Evolutionary conservation across 2,888 invertebrate genomes (phyloP).

Genomic region (Cancer borealis): DNA sequence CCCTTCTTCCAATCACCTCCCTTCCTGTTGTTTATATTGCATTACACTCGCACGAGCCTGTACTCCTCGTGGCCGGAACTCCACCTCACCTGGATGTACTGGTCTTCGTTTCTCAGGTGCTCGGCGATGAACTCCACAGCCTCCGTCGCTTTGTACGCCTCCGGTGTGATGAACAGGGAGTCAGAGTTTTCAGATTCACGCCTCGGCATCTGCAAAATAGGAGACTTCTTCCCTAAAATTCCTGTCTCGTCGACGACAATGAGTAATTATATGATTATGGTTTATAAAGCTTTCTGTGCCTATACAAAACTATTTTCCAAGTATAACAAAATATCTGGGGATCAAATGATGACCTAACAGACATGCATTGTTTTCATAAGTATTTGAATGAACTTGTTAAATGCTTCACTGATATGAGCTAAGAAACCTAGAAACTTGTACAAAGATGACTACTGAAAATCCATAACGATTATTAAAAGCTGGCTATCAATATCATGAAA

Average conservation of each 20-base stretch:
- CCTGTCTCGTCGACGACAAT: neutral
- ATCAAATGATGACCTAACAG: neutral
- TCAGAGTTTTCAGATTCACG: conserved; percentile 95
- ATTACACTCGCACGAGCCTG: neutral
- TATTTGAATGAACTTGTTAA: neutral
- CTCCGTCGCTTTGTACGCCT: conserved; percentile 88
- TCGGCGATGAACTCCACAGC: conserved; percentile 99
- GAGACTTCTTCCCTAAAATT: conserved; percentile 61
- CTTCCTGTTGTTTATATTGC: neutral
- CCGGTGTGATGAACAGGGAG: conserved; percentile 92
- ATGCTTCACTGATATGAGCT: neutral
- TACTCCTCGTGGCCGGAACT: neutral
- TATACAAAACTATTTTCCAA: neutral
- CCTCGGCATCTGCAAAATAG: conserved; percentile 80
- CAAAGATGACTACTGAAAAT: neutral
- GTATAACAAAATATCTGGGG: neutral
- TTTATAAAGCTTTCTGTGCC: neutral
- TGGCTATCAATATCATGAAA: no score
- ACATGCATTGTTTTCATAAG: neutral
- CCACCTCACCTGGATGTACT: conserved; percentile 93
- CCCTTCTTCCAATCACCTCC: neutral
- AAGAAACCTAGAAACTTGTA: neutral
- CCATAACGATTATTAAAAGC: neutral
- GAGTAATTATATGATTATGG: neutral
- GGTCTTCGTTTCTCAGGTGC: conserved; percentile 97